Evolutionary conservation across 2,113 vertebrate species (phyloP).

Genomic region (Paralichthys olivaceus): DNA sequence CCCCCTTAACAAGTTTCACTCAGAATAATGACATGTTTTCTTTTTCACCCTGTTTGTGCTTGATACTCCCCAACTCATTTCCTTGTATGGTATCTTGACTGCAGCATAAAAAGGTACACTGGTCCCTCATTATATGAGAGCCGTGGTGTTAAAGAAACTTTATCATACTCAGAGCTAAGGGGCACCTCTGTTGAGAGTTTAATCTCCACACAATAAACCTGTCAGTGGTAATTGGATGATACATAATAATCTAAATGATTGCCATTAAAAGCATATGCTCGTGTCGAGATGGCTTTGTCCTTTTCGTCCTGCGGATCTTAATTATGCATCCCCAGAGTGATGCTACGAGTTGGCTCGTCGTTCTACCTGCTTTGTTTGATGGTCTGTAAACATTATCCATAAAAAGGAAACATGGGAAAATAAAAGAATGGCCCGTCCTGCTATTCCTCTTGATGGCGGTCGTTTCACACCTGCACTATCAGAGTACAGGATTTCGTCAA

Average conservation of each 20-base stretch:
- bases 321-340: slow-evolving; percentile 71
- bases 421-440: not conserved
- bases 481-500: slow-evolving; percentile 9
- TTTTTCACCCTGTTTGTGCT: slow-evolving; percentile 33
- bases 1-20: slow-evolving; percentile 30
- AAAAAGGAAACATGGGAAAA: slow-evolving; percentile 23
- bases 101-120: slow-evolving; percentile 16
- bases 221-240: slow-evolving; percentile 54
- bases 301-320: slow-evolving; percentile 55
- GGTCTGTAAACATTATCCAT: slow-evolving; percentile 37
- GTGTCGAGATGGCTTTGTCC: slow-evolving; percentile 58
- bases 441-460: slow-evolving; percentile 13
- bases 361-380: slow-evolving; percentile 49
- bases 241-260: slow-evolving; percentile 53
- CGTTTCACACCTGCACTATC: slow-evolving; percentile 3
- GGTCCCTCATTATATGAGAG: slow-evolving; percentile 19
- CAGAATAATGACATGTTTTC: slow-evolving; percentile 12
- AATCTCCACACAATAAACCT: slow-evolving; percentile 54
- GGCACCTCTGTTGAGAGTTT: slow-evolving; percentile 37
- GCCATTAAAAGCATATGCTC: slow-evolving; percentile 59
- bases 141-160: not conserved
- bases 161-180: slow-evolving; percentile 3
- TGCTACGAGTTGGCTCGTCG: slow-evolving; percentile 23
- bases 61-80: slow-evolving; percentile 24
- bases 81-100: slow-evolving; percentile 20